phyloP scores from a whole-genome alignment of 1,140 invertebrate genomes.

The Diuraphis noxia region DNA sequence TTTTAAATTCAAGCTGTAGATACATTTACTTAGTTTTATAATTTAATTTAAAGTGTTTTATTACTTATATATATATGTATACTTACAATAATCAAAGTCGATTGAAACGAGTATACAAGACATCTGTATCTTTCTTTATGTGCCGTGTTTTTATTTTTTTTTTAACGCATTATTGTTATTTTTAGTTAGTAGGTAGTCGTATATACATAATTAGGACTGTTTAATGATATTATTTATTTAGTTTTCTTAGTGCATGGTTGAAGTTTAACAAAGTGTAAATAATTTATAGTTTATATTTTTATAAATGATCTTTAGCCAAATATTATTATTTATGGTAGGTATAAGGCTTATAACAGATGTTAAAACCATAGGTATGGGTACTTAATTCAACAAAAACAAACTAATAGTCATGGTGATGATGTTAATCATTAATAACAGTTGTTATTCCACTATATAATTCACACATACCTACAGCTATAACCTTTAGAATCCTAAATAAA shows the following conservation, averaged over 20 bases:
- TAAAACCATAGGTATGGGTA: background rate
- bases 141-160: background rate
- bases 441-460: background rate
- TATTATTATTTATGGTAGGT: constrained; percentile 12
- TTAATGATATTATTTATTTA: constrained; percentile 1
- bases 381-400: constrained; percentile 18
- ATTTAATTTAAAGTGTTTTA: background rate
- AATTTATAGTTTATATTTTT: background rate
- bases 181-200: background rate
- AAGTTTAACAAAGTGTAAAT: background rate
- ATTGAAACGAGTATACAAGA: background rate
- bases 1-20: background rate
- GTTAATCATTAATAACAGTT: constrained; percentile 22
- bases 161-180: background rate
- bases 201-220: background rate
- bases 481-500: constrained; percentile 29
- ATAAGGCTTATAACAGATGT: constrained; percentile 1
- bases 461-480: background rate
- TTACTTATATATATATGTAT: background rate
- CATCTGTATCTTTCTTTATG: background rate
- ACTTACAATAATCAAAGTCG: background rate
- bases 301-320: background rate
- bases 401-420: background rate
- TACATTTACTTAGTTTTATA: background rate
- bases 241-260: background rate